A percentile compares a stretch with the other conserved stretches of the same genome.
phyloP scores from a whole-genome alignment of 2,888 invertebrate genomes.

The Andrena haemorrhoa region DNA sequence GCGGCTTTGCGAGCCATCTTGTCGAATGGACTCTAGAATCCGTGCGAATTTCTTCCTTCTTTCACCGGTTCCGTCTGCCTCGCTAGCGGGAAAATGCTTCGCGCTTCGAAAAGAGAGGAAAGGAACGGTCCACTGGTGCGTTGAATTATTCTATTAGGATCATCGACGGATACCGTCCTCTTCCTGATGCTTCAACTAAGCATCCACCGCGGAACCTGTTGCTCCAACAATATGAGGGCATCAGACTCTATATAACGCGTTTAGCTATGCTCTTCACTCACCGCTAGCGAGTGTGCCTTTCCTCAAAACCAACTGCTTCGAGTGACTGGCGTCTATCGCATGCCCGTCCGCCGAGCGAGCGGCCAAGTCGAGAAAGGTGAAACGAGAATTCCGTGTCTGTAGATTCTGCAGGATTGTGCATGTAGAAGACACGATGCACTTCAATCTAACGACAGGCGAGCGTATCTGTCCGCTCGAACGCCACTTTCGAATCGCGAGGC shows the following conservation, averaged over 20 bases:
- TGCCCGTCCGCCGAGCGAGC: background rate
- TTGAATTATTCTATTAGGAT: no score
- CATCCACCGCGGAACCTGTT: no score
- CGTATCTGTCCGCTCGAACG: background rate
- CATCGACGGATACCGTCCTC: no score
- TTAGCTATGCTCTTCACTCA: no score
- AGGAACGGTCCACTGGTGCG: background rate
- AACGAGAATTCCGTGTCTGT: background rate
- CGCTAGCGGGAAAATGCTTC: background rate
- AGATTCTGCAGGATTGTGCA: no score
- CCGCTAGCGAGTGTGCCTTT: no score
- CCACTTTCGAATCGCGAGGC: constrained; percentile 16
- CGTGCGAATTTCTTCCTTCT: background rate
- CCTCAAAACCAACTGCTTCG: no score
- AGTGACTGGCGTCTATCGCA: no score
- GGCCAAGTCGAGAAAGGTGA: background rate
- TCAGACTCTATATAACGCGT: no score
- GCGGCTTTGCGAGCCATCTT: constrained; percentile 15
- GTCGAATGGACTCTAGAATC: background rate
- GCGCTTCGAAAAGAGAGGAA: background rate
- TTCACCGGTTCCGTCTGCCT: background rate
- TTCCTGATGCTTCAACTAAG: background rate
- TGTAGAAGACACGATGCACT: background rate
- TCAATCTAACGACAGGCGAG: background rate
- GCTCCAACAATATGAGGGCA: no score